Evolutionary conservation across 2,113 vertebrate genomes (phyloP).

Genomic region (Gobiocypris rarus): DNA sequence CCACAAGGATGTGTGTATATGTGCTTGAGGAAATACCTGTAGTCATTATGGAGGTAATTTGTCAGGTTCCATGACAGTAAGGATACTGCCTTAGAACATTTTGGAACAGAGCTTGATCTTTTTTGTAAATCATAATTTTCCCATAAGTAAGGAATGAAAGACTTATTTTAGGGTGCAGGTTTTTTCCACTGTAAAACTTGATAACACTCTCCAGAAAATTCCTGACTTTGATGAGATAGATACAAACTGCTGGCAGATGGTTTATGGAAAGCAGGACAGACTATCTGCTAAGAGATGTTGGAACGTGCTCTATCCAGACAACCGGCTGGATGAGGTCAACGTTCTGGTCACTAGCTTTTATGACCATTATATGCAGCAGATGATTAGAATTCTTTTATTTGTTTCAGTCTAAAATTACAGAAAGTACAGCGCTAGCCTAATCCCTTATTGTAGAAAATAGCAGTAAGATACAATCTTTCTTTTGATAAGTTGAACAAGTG

Average conservation of each 20-base stretch:
- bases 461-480: background rate
- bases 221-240: background rate
- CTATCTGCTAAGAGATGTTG: slow-evolving; percentile 32
- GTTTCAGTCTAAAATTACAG: background rate
- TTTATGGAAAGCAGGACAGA: slow-evolving; percentile 16
- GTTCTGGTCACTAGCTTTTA: background rate
- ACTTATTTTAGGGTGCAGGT: background rate
- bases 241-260: slow-evolving; percentile 31
- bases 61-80: background rate
- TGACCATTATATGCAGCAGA: background rate
- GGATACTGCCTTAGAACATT: background rate
- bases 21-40: too few species aligned
- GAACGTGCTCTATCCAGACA: slow-evolving; percentile 9
- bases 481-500: background rate
- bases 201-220: background rate
- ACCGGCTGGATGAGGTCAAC: background rate
- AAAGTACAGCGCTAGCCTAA: background rate
- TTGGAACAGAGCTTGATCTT: background rate
- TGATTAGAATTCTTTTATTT: background rate
- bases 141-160: background rate
- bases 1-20: background rate
- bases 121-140: too few species aligned
- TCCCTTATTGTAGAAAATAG: background rate
- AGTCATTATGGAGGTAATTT: background rate
- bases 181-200: background rate